Percentiles rank a stretch among this genome's conserved stretches.
These are phyloP conservation scores for Watsonalla binaria DNA, from an alignment of 2,888 invertebrate genomes.

Conservation along the genomic window DNA sequence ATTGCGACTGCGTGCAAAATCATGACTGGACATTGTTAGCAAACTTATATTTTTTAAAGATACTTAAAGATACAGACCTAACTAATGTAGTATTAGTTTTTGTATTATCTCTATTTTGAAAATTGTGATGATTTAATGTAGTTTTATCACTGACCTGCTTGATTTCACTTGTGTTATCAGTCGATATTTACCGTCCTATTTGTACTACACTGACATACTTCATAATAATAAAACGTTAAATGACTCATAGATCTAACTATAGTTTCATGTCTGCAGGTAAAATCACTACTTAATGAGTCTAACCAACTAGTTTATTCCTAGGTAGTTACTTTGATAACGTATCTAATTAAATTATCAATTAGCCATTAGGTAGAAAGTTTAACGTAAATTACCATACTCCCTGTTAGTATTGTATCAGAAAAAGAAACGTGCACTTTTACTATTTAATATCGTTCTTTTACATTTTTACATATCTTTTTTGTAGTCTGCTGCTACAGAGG, in stretches of 20 bases:
- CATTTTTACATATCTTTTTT: not conserved
- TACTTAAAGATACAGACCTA: no score
- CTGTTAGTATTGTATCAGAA: no score
- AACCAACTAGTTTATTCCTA: no score
- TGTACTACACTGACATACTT: not conserved
- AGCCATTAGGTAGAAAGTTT: no score
- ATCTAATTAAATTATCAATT: no score
- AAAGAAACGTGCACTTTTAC: no score
- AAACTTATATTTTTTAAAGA: conserved; percentile 7
- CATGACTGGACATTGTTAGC: conserved; percentile 46
- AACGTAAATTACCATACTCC: no score
- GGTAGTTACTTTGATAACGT: no score
- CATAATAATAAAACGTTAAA: not conserved
- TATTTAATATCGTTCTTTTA: no score
- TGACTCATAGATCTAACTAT: not conserved
- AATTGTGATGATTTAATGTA: not conserved
- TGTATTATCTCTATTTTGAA: not conserved
- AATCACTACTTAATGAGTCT: no score
- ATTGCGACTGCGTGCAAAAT: conserved; percentile 53
- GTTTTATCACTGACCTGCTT: not conserved
- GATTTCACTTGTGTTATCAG: not conserved
- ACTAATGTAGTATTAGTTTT: no score
- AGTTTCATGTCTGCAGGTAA: no score
- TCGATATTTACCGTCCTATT: not conserved
- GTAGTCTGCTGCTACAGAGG: not conserved